These are phyloP conservation scores for Wasmannia auropunctata DNA, from an alignment of 1,140 invertebrate species.

Conservation along the genomic window DNA sequence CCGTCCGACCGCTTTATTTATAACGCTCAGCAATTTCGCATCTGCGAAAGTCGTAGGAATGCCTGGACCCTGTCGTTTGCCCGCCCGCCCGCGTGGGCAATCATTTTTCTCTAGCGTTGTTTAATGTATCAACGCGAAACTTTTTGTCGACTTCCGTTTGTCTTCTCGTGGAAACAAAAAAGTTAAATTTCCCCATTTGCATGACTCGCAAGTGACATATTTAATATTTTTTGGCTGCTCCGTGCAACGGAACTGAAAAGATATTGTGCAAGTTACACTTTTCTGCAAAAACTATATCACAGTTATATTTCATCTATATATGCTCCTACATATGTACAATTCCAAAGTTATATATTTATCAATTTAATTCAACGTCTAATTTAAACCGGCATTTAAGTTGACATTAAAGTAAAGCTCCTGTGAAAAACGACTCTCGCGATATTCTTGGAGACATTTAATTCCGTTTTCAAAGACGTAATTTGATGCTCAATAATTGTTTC, in stretches of 20 bases:
- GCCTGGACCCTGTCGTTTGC: not conserved
- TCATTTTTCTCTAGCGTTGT: conserved; percentile 30
- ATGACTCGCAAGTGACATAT: not conserved
- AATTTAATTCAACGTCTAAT: not conserved
- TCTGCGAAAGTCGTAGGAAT: conserved; percentile 12
- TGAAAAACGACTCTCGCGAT: not conserved
- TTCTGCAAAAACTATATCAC: not conserved
- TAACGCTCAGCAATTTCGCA: conserved; percentile 43
- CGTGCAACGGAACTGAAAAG: not conserved
- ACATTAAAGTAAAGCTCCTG: not conserved
- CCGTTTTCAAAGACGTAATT: not conserved
- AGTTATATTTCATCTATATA: not conserved
- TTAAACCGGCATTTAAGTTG: not conserved
- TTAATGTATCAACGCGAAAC: conserved; percentile 14
- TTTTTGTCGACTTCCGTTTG: conserved; percentile 6
- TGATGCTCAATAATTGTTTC: not conserved
- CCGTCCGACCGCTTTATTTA: conserved; percentile 38
- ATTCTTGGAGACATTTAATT: not conserved
- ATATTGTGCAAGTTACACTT: not conserved
- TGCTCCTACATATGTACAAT: not conserved
- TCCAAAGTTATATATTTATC: not conserved
- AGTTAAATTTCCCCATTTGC: not conserved
- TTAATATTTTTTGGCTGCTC: not conserved
- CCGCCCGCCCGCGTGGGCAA: not conserved
- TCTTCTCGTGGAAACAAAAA: not conserved